phyloP scores from a whole-genome alignment of 2,113 vertebrate species.

The Pollimyrus isidori region DNA sequence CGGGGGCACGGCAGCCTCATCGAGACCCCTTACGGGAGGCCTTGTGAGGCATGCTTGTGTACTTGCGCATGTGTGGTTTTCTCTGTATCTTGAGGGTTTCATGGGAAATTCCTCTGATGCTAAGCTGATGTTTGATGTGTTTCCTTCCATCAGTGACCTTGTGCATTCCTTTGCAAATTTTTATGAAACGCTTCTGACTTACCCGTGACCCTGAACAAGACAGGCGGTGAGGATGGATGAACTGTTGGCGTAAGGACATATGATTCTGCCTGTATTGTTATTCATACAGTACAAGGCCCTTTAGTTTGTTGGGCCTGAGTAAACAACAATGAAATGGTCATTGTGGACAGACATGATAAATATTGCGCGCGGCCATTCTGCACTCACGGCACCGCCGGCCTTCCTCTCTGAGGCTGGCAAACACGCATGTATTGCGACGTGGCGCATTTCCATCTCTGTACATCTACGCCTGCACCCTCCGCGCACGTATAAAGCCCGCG shows the following conservation, averaged over 20 bases:
- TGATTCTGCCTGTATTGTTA: neutral
- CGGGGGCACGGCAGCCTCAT: neutral
- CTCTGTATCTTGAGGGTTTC: neutral
- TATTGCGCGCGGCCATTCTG: neutral
- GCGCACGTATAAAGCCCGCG: neutral
- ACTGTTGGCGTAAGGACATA: neutral
- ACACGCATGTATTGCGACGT: neutral
- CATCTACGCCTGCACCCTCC: neutral
- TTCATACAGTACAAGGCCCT: neutral
- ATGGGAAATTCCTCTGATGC: neutral
- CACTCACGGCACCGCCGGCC: neutral
- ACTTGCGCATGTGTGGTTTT: neutral
- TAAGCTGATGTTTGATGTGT: neutral
- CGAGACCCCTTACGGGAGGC: conserved; percentile 5
- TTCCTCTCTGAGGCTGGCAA: neutral
- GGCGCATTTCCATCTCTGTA: neutral
- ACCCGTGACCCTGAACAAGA: neutral
- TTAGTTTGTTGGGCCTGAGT: neutral
- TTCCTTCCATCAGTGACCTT: neutral
- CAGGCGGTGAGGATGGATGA: neutral
- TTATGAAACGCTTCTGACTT: neutral
- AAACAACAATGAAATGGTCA: neutral
- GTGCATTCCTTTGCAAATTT: neutral
- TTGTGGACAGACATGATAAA: neutral
- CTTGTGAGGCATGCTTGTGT: neutral